These are phyloP conservation scores for Tangara arthus DNA, from an alignment of 2,797 vertebrate genomes.

Conservation along the genomic window DNA sequence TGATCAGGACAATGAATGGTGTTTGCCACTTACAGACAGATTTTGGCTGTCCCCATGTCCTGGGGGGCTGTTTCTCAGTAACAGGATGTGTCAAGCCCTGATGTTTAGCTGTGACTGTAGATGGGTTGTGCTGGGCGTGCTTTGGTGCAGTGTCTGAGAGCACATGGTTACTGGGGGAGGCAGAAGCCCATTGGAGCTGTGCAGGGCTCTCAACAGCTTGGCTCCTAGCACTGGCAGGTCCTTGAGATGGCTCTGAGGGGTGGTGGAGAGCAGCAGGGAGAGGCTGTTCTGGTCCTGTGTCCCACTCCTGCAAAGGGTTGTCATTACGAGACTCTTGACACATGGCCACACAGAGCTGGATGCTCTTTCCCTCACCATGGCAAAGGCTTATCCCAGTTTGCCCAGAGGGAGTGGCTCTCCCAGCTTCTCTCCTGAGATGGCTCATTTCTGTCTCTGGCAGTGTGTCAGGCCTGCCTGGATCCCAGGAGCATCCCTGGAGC, in stretches of 20 bases:
- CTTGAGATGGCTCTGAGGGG: background rate
- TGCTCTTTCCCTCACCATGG: background rate
- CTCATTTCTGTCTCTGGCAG: background rate
- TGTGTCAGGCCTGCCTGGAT: background rate
- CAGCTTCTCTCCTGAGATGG: background rate
- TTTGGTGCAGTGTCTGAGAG: background rate
- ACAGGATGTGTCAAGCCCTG: background rate
- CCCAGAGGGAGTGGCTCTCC: background rate
- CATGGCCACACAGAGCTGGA: background rate
- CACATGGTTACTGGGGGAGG: background rate
- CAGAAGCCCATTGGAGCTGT: background rate
- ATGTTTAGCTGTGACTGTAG: background rate
- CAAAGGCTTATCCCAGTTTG: background rate
- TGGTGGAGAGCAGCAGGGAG: background rate
- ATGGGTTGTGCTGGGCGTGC: background rate
- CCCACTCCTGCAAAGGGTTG: background rate
- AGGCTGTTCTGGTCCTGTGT: background rate
- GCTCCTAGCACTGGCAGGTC: background rate
- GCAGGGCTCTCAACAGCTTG: background rate
- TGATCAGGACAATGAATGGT: background rate
- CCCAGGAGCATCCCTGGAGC: background rate
- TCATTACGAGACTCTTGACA: background rate
- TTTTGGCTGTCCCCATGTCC: background rate
- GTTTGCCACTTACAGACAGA: background rate
- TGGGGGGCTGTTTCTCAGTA: background rate